A percentile compares a stretch with the other conserved stretches of the same genome.
phyloP scores from a whole-genome alignment of 2,888 invertebrate species.

The Trichacis sp. region DNA sequence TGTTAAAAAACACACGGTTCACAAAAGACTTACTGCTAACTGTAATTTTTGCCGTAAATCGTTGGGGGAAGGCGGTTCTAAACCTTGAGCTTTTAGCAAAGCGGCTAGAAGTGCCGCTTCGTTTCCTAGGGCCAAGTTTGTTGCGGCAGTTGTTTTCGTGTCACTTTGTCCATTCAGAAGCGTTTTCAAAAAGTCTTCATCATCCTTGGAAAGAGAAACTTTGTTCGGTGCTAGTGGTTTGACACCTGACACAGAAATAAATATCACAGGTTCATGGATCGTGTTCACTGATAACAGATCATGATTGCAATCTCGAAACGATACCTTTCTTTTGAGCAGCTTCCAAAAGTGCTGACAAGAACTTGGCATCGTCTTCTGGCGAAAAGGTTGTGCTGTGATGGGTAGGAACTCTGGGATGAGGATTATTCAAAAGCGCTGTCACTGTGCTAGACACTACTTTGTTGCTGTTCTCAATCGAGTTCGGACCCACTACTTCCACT shows the following conservation, averaged over 20 bases:
- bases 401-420: conserved; percentile 42
- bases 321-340: conserved; percentile 48
- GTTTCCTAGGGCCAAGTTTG: conserved; percentile 69
- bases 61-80: conserved; percentile 79
- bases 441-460: conserved; percentile 55
- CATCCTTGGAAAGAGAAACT: conserved; percentile 36
- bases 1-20: background rate
- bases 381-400: conserved; percentile 52
- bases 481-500: conserved; percentile 40
- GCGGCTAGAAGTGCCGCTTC: conserved; percentile 80
- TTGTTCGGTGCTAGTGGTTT: conserved; percentile 15
- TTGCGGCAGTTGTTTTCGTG: conserved; percentile 57
- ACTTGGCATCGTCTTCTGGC: conserved; percentile 61
- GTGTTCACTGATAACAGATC: no score
- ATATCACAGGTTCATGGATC: no score
- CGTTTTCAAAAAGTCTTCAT: conserved; percentile 57
- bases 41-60: conserved; percentile 73
- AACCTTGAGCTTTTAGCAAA: conserved; percentile 78
- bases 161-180: conserved; percentile 52
- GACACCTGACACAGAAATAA: background rate
- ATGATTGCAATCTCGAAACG: no score
- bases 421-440: conserved; percentile 42
- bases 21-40: conserved; percentile 71
- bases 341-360: conserved; percentile 55
- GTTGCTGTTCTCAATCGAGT: conserved; percentile 48